phyloP scores from a whole-genome alignment of 2,113 vertebrate genomes.

The Mesitornis unicolor region DNA sequence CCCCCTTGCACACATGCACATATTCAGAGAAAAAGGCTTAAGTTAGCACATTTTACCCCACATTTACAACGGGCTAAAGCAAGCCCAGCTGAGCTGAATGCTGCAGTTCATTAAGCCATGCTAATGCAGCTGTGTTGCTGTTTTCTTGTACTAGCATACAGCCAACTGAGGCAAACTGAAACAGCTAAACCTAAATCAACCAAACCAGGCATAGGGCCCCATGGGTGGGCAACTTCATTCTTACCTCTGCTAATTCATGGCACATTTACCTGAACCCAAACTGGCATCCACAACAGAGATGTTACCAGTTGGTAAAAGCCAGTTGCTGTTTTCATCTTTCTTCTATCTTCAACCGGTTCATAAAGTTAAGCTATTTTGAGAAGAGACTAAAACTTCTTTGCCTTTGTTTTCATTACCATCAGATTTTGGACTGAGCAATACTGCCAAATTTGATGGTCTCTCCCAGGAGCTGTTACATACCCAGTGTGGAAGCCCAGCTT shows the following conservation, averaged over 20 bases:
- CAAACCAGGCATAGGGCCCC: neutral
- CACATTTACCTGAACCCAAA: neutral
- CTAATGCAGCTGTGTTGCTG: neutral
- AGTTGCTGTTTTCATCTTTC: neutral
- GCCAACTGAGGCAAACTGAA: neutral
- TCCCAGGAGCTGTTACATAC: slow-evolving; percentile 82
- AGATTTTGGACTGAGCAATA: slow-evolving; percentile 89
- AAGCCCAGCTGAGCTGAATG: neutral
- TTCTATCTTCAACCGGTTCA: neutral
- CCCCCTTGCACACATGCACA: neutral
- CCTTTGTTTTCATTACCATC: slow-evolving; percentile 27
- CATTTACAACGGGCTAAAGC: neutral
- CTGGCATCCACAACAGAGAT: neutral
- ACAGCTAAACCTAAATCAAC: neutral
- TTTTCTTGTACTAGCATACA: neutral
- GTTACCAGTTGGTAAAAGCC: neutral
- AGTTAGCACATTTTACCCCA: neutral
- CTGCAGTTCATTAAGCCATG: neutral
- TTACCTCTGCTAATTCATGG: neutral
- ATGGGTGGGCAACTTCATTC: neutral
- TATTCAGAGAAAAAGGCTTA: neutral
- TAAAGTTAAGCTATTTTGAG: neutral
- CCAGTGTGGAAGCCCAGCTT: slow-evolving; percentile 84
- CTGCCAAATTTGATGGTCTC: slow-evolving; percentile 75
- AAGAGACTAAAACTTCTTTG: neutral